Percentiles rank a stretch among this genome's conserved stretches.
Conservation (phyloP, 30 jellyfish, hydroid and myxozoan genomes). For the Turritopsis rubra region DNA sequence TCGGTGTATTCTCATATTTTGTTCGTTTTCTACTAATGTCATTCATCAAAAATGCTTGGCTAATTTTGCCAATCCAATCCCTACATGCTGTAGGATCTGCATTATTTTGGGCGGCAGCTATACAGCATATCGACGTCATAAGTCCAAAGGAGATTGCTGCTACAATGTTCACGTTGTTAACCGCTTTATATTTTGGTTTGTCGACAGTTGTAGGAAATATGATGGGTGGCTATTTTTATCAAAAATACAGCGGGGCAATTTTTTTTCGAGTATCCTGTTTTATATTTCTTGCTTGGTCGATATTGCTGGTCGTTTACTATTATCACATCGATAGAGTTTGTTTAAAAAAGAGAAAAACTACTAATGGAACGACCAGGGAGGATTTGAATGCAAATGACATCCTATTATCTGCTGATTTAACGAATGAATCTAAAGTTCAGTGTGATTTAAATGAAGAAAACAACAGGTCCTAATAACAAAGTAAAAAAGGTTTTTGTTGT, state of each 20-base stretch:
- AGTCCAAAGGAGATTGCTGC: conserved; percentile 50
- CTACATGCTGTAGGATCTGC: conserved; percentile 65
- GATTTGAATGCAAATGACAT: background rate
- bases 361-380: background rate
- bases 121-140: conserved; percentile 28
- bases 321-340: background rate
- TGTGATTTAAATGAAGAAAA: background rate
- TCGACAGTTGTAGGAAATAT: conserved; percentile 44
- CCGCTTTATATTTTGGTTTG: conserved; percentile 50
- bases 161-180: conserved; percentile 42
- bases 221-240: conserved; percentile 47
- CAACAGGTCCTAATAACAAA: too few species aligned
- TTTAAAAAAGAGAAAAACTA: background rate
- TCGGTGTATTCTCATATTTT: conserved; percentile 37
- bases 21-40: conserved; percentile 48
- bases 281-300: conserved; percentile 40
- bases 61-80: conserved; percentile 37
- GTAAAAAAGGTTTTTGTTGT: too few species aligned
- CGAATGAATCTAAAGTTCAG: background rate
- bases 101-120: conserved; percentile 61
- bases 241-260: conserved; percentile 39
- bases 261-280: conserved; percentile 39
- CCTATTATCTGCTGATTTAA: background rate
- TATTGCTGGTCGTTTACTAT: conserved; percentile 15
- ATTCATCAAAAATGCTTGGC: conserved; percentile 50